Evolutionary conservation across 1,140 invertebrate species (phyloP), one percentile per base, ranked within the genome.

Genomic region (Mizuhopecten yessoensis): DNA sequence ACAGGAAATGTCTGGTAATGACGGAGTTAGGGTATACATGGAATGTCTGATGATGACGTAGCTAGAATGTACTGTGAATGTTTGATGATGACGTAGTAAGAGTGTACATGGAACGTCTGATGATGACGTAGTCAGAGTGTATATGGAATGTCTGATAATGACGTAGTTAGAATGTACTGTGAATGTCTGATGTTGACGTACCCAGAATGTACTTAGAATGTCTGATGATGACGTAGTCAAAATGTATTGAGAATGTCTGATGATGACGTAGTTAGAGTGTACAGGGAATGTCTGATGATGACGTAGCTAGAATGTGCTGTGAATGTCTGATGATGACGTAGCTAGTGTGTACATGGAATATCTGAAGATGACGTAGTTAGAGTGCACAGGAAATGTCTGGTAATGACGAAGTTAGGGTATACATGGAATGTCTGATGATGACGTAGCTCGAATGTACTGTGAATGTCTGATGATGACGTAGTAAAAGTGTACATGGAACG

Each of bases 31-130:
- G 3, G 57, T 75, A n/a, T 75, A 29, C 15, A 17, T 23, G 57
- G 57, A 75, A 75, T 75, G 57, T 75, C 57, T 75, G 20, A 75
- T 75, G 57, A n/a, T 75, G 57, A 75, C 57, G n/a, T 75, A 75
- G n/a, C 23, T 75, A 17, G 57, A 17, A 17, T 75, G 57, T 75
- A 29, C 15, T 29, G 57, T 23, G 57, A 75, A 75, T 75, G 57
- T 29, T n/a, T 75, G 20, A 75, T 29, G 57, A n/a, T 75, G 57
- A 75, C 57, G n/a, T 75, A 75, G 23, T 5, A 29, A 17, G 57
- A 17, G 57, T 75, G 57, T 75, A 75, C 15, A 17, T 23, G 57
- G 57, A 75, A 75, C 29, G 57, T 75, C 57, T 75, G 20, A 75
- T 75, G 57, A n/a, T 75, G 57, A 75, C 57, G n/a, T 75, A 75